Evolutionary conservation across 2,797 vertebrate species (phyloP).

Genomic region (Pseudotriccus pelzelni): DNA sequence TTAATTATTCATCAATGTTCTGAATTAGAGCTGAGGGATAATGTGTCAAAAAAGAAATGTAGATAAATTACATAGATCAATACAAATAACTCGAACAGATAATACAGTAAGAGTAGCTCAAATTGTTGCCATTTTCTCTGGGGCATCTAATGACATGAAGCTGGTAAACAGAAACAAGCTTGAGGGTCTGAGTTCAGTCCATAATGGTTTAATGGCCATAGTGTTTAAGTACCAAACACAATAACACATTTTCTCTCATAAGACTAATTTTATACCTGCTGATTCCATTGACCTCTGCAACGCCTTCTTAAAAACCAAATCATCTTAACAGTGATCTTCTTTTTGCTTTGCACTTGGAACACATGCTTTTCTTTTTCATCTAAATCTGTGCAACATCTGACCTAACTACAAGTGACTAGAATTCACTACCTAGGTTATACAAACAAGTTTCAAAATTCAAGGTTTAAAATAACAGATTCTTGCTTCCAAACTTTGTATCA

Average conservation of each 20-base stretch:
- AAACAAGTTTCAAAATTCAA: constrained; percentile 15
- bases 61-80: background rate
- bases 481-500: constrained; percentile 56
- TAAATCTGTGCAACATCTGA: background rate
- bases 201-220: background rate
- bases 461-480: constrained; percentile 38
- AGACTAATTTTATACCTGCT: background rate
- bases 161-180: background rate
- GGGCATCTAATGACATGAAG: background rate
- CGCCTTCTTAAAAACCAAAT: background rate
- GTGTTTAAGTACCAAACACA: background rate
- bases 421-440: background rate
- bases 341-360: background rate
- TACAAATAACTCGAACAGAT: background rate
- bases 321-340: background rate
- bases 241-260: background rate
- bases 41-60: background rate
- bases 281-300: background rate
- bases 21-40: background rate
- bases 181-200: background rate
- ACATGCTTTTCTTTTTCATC: background rate
- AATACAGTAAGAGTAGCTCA: background rate
- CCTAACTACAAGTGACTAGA: background rate
- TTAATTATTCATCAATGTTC: constrained; percentile 29
- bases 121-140: background rate